phyloP scores from a whole-genome alignment of 2,888 invertebrate genomes.

The Pecten maximus region DNA sequence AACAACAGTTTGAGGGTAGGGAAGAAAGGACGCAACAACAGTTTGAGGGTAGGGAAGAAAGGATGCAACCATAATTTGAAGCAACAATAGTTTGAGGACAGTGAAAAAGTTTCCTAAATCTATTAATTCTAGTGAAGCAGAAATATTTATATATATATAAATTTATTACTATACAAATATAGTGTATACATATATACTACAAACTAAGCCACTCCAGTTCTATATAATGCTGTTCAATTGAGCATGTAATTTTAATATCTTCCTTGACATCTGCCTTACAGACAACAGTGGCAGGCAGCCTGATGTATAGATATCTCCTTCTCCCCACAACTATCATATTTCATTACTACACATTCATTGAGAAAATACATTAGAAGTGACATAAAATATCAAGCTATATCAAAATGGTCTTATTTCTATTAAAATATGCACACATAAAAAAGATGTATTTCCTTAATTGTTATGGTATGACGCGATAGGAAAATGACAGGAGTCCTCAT shows the following conservation, averaged over 20 bases:
- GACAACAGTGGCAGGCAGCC: not conserved
- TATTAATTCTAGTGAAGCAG: too few relatives aligned
- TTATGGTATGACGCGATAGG: not conserved
- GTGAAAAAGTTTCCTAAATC: not conserved
- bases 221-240: slow-evolving; percentile 3
- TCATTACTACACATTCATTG: slow-evolving; percentile 13
- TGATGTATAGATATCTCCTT: not conserved
- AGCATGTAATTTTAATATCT: not conserved
- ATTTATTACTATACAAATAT: too few relatives aligned
- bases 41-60: not conserved
- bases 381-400: slow-evolving; percentile 15
- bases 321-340: not conserved
- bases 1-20: too few relatives aligned
- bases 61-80: not conserved
- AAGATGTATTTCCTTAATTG: slow-evolving; percentile 4
- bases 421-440: slow-evolving; percentile 9
- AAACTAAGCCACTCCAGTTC: not conserved
- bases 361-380: slow-evolving; percentile 1
- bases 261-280: not conserved
- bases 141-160: too few relatives aligned
- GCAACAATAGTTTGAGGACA: too few relatives aligned
- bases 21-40: not conserved
- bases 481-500: not conserved
- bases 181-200: not conserved
- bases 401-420: slow-evolving; percentile 17